Conservation (phyloP, 2,797 vertebrate species). For the Semotilus atromaculatus region DNA sequence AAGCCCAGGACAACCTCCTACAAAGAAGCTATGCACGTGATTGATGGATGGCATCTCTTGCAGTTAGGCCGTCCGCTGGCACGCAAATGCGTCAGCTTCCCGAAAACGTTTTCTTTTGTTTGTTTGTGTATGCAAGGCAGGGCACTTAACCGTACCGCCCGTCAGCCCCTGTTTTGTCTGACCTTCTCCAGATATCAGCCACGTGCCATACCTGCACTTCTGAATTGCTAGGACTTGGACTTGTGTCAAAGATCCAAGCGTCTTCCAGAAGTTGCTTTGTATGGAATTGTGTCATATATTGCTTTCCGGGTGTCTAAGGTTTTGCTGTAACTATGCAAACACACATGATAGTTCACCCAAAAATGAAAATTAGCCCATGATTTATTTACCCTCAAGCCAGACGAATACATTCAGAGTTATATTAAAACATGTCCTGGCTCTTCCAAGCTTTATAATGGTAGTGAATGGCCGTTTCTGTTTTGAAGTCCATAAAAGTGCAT, state of each 20-base stretch:
- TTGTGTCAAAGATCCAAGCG: neutral
- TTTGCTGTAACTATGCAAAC: neutral
- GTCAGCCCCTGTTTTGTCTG: neutral
- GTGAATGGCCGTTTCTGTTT: too few species aligned
- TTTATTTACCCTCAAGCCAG: too few species aligned
- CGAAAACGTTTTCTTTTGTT: neutral
- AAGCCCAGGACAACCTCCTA: constrained; percentile 52
- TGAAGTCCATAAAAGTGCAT: too few species aligned
- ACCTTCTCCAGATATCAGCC: neutral
- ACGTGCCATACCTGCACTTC: constrained; percentile 2
- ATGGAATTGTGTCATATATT: neutral
- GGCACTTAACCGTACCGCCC: constrained; percentile 13
- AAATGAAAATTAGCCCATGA: too few species aligned
- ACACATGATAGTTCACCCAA: too few species aligned
- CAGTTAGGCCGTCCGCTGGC: constrained; percentile 11
- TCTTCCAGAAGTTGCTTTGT: neutral
- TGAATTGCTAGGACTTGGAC: neutral
- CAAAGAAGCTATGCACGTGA: constrained; percentile 56
- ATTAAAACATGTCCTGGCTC: too few species aligned
- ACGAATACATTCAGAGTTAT: too few species aligned
- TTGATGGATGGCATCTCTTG: constrained; percentile 65
- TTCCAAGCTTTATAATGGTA: too few species aligned
- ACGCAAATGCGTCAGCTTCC: constrained; percentile 20
- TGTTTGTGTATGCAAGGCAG: neutral
- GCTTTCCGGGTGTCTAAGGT: neutral